Conservation (phyloP, 2,888 invertebrate genomes). For the Apocheima hispidaria region DNA sequence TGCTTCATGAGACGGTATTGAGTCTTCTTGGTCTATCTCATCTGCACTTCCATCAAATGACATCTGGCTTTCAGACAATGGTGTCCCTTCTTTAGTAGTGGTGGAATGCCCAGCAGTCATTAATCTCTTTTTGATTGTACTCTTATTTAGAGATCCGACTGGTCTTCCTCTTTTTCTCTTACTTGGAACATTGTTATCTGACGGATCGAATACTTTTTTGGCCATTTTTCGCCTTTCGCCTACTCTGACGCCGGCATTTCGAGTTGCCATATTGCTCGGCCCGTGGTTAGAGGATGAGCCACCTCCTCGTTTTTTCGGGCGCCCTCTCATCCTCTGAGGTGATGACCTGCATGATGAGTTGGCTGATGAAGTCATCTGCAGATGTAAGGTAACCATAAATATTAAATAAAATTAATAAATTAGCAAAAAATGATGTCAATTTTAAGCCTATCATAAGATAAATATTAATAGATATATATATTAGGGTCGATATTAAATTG, state of each 20-base stretch:
- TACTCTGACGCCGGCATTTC: conserved; percentile 80
- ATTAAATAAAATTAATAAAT: not conserved
- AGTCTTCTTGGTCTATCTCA: conserved; percentile 76
- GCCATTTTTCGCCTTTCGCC: conserved; percentile 90
- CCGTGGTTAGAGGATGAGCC: conserved; percentile 61
- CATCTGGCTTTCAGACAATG: conserved; percentile 72
- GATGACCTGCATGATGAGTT: conserved; percentile 83
- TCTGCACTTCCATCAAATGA: conserved; percentile 79
- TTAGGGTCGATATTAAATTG: too few species aligned
- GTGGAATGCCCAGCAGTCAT: conserved; percentile 60
- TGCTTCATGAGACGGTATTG: conserved; percentile 72
- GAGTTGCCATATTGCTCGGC: conserved; percentile 58
- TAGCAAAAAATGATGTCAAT: not conserved
- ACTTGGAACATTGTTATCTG: conserved; percentile 91
- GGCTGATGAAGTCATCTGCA: conserved; percentile 82
- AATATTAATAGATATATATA: too few species aligned
- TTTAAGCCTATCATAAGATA: too few species aligned
- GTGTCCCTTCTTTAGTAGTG: conserved; percentile 65
- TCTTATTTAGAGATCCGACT: conserved; percentile 87
- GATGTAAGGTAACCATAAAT: not conserved
- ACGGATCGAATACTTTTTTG: conserved; percentile 94
- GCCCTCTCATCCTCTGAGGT: conserved; percentile 77
- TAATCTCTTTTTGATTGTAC: conserved; percentile 83
- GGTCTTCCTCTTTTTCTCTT: conserved; percentile 90
- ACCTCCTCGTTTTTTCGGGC: conserved; percentile 75